Evolutionary conservation across 2,113 vertebrate species (phyloP).

Genomic region (Onychorhynchus coronatus): DNA sequence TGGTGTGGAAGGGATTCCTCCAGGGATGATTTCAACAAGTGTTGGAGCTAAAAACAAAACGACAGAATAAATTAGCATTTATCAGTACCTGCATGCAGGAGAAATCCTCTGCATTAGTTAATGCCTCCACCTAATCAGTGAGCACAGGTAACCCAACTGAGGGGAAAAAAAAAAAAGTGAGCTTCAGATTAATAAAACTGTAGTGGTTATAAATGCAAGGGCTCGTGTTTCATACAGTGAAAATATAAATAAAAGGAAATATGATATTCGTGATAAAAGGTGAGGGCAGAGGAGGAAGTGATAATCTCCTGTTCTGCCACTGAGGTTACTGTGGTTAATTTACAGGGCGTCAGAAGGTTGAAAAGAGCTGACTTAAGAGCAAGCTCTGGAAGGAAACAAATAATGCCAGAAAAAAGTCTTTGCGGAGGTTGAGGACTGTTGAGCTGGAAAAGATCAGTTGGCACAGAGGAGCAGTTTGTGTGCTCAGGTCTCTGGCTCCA

Average conservation of each 20-base stretch:
- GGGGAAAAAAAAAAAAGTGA: background rate
- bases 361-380: background rate
- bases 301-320: background rate
- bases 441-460: rapidly evolving
- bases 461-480: background rate
- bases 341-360: background rate
- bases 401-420: background rate
- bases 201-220: background rate
- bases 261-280: background rate
- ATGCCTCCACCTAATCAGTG: too few species aligned
- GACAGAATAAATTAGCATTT: background rate
- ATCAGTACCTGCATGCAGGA: background rate
- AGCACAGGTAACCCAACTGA: background rate
- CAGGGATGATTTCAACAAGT: background rate
- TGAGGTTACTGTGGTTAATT: background rate
- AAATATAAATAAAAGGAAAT: background rate
- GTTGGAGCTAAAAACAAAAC: background rate
- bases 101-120: background rate
- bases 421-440: background rate
- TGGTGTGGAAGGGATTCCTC: background rate
- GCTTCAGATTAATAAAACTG: background rate
- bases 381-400: background rate
- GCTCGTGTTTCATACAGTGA: background rate
- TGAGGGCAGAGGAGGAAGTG: background rate
- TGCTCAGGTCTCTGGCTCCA: background rate